Conservation (phyloP, 2,113 vertebrate species). For the Callipepla squamata region DNA sequence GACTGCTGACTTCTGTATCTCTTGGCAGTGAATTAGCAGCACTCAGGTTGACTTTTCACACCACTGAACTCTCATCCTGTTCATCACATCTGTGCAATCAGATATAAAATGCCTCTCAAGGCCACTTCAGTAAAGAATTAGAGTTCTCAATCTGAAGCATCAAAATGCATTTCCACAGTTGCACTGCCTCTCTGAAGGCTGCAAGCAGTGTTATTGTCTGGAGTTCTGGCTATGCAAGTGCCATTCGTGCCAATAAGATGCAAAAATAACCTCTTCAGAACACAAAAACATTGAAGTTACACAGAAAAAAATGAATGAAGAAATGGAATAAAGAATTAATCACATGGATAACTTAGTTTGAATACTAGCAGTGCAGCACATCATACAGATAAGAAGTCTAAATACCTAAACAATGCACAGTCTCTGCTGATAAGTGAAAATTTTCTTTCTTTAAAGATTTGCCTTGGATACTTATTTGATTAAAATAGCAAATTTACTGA, state of each 20-base stretch:
- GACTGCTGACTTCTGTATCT: slow-evolving; percentile 31
- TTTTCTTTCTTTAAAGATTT: neutral
- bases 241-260: neutral
- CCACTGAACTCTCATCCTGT: slow-evolving; percentile 4
- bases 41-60: neutral
- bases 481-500: neutral
- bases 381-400: neutral
- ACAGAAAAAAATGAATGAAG: neutral
- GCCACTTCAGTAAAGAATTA: neutral
- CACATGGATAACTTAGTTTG: neutral
- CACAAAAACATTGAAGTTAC: neutral
- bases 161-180: neutral
- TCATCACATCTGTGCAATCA: neutral
- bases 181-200: neutral
- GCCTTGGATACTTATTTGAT: neutral
- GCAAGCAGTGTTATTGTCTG: neutral
- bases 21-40: slow-evolving; percentile 2
- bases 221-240: neutral
- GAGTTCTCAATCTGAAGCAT: neutral
- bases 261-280: neutral
- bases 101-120: neutral
- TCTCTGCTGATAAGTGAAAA: neutral
- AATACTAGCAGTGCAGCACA: neutral
- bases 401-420: neutral
- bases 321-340: neutral